Evolutionary conservation across 2,797 vertebrate species (phyloP).

Genomic region (Platalea minor): DNA sequence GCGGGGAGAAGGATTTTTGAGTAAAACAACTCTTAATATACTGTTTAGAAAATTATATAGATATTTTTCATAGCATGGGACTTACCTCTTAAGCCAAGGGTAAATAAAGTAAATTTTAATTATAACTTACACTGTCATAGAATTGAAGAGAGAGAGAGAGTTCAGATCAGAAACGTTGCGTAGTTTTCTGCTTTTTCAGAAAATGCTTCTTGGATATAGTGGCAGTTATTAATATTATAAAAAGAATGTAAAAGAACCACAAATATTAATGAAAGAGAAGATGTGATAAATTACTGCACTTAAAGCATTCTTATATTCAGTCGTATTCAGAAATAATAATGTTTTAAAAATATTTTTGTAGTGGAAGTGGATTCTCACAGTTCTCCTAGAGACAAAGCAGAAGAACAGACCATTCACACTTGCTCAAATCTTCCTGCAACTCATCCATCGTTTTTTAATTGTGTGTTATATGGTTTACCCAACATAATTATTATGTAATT

Average conservation of each 20-base stretch:
- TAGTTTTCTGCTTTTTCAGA: neutral
- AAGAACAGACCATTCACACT: neutral
- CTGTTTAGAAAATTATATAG: neutral
- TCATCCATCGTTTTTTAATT: conserved; percentile 72
- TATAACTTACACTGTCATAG: neutral
- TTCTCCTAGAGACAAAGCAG: neutral
- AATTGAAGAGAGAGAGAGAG: neutral
- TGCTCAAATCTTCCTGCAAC: neutral
- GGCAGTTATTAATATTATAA: neutral
- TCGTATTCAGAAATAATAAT: neutral
- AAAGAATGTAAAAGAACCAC: neutral
- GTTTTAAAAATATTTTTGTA: neutral
- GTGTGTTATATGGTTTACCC: conserved; percentile 84
- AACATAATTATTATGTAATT: conserved; percentile 74
- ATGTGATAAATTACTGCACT: neutral
- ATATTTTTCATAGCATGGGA: neutral
- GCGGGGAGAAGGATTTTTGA: neutral
- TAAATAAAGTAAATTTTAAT: neutral
- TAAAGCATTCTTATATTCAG: neutral
- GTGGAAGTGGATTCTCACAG: neutral
- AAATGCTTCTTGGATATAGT: neutral
- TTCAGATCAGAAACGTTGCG: neutral
- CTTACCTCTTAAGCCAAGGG: neutral
- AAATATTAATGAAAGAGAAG: neutral
- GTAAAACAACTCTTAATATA: neutral